Conservation (phyloP, 2,797 vertebrate species). For the Takifugu ocellatus region DNA sequence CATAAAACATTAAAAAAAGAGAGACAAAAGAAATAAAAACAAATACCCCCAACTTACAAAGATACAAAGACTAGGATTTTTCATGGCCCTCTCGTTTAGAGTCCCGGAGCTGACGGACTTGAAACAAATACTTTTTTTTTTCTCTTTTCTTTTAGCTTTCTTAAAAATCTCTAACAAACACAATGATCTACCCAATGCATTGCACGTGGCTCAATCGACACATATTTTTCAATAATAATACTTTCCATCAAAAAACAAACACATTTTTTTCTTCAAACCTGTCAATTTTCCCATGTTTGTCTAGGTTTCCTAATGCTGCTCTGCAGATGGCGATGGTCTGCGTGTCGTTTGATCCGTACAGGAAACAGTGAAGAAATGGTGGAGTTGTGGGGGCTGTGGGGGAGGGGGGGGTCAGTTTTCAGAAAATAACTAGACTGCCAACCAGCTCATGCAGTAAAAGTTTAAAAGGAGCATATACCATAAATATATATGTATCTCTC, state of each 20-base stretch:
- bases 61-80: slow-evolving; percentile 84
- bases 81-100: slow-evolving; percentile 85
- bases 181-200: slow-evolving; percentile 91
- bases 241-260: slow-evolving; percentile 77
- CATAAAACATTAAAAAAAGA: slow-evolving; percentile 80
- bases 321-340: slow-evolving; percentile 58
- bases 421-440: slow-evolving; percentile 84
- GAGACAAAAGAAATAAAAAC: slow-evolving; percentile 77
- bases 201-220: slow-evolving; percentile 91
- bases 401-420: slow-evolving; percentile 49
- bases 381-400: slow-evolving; percentile 15
- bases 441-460: slow-evolving; percentile 69
- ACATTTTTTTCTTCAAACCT: slow-evolving; percentile 70
- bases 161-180: slow-evolving; percentile 90
- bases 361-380: slow-evolving; percentile 63
- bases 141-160: slow-evolving; percentile 77
- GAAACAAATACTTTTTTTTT: slow-evolving; percentile 83
- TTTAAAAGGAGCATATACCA: slow-evolving; percentile 74
- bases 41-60: slow-evolving; percentile 82
- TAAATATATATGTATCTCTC: slow-evolving; percentile 76
- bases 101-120: slow-evolving; percentile 87
- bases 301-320: slow-evolving; percentile 62
- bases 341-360: slow-evolving; percentile 61
- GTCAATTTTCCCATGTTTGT: slow-evolving; percentile 52
- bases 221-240: slow-evolving; percentile 81